These are phyloP conservation scores for Tetranychus cinnabarinus DNA, from an alignment of 1,140 invertebrate species.

Conservation along the genomic window DNA sequence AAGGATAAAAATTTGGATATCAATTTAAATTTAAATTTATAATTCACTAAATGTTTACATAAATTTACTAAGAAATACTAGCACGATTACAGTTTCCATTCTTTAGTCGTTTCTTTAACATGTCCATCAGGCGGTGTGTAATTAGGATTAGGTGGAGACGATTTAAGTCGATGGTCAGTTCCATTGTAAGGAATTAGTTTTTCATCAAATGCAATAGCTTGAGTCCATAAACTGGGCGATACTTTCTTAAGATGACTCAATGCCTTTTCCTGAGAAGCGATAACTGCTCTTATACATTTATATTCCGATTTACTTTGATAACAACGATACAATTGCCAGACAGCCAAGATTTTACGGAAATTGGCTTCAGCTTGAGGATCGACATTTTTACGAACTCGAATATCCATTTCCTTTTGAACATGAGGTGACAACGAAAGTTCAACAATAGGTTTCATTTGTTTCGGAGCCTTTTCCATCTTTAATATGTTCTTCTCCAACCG, in stretches of 20 bases:
- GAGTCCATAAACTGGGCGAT: slow-evolving; percentile 55
- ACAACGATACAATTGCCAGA: slow-evolving; percentile 43
- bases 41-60: too few relatives aligned
- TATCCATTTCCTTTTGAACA: slow-evolving; percentile 27
- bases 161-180: slow-evolving; percentile 33
- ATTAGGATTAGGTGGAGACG: slow-evolving; percentile 48
- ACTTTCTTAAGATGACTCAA: slow-evolving; percentile 44
- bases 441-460: slow-evolving; percentile 53
- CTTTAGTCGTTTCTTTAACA: slow-evolving; percentile 50
- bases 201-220: slow-evolving; percentile 49
- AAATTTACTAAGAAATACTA: too few relatives aligned
- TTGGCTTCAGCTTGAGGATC: not conserved
- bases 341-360: slow-evolving; percentile 8
- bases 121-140: slow-evolving; percentile 59
- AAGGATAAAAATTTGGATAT: too few relatives aligned
- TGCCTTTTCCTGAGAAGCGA: slow-evolving; percentile 43
- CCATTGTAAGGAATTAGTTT: slow-evolving; percentile 35
- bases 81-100: slow-evolving; percentile 31
- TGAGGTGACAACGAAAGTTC: slow-evolving; percentile 45
- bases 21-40: too few relatives aligned
- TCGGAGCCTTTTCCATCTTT: slow-evolving; percentile 41
- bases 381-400: not conserved
- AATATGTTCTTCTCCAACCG: slow-evolving; percentile 57
- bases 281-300: slow-evolving; percentile 37
- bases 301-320: slow-evolving; percentile 34